Evolutionary conservation across 2,113 vertebrate genomes (phyloP).

Genomic region (Balaeniceps rex): DNA sequence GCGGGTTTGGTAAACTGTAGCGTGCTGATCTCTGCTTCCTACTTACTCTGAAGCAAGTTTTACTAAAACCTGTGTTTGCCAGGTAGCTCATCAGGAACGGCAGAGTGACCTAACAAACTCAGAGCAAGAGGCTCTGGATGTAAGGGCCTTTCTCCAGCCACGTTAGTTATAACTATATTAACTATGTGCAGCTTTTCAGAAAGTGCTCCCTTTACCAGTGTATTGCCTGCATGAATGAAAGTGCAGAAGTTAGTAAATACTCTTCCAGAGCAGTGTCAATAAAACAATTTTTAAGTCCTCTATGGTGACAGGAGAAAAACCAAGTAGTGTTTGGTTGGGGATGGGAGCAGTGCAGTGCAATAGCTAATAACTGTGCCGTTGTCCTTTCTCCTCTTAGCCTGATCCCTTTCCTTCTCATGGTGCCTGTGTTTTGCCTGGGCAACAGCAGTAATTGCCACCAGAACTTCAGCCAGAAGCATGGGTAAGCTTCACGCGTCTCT

Average conservation of each 20-base stretch:
- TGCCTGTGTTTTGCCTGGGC: constrained; percentile 80
- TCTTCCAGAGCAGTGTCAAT: neutral
- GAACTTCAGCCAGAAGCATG: constrained; percentile 83
- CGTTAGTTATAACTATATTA: neutral
- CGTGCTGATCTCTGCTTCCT: neutral
- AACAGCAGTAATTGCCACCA: constrained; percentile 77
- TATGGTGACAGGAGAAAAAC: neutral
- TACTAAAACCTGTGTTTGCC: neutral
- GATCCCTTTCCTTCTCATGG: constrained; percentile 82
- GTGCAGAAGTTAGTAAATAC: neutral
- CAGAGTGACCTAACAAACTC: neutral
- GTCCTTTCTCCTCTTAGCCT: constrained; percentile 65
- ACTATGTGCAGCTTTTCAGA: neutral
- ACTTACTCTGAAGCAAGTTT: neutral
- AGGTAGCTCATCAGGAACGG: neutral
- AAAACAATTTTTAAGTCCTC: neutral
- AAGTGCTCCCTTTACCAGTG: neutral
- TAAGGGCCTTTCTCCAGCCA: neutral
- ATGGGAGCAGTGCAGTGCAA: neutral
- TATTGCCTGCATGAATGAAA: neutral
- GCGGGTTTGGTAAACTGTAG: neutral
- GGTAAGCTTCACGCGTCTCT: constrained; percentile 64
- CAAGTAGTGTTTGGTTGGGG: neutral
- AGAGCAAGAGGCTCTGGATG: neutral
- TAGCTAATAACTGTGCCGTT: neutral